Evolutionary conservation across 2,113 vertebrate genomes (phyloP).

Genomic region (Nymphicus hollandicus): DNA sequence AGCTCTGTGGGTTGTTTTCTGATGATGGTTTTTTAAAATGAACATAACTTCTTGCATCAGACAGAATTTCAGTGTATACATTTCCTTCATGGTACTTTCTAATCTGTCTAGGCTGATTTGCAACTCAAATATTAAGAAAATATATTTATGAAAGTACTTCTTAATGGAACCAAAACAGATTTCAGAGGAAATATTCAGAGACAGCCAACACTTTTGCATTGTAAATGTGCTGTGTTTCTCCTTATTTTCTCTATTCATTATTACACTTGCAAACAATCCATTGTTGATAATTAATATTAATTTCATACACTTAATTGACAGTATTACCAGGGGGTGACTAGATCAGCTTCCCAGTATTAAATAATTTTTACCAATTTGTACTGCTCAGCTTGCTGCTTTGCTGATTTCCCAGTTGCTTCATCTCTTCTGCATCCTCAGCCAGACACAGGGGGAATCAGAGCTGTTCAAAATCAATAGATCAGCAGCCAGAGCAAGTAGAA

Average conservation of each 20-base stretch:
- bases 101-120: not conserved
- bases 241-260: constrained; percentile 18
- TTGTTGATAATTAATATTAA: constrained; percentile 66
- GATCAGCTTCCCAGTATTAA: constrained; percentile 47
- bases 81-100: not conserved
- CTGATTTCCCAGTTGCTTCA: constrained; percentile 62
- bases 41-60: not conserved
- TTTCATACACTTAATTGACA: constrained; percentile 54
- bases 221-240: not conserved
- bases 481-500: not conserved
- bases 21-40: not conserved
- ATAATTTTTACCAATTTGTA: constrained; percentile 59
- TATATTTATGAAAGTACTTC: not conserved
- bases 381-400: constrained; percentile 50
- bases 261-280: not conserved
- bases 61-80: not conserved
- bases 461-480: not conserved
- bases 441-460: not conserved
- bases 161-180: not conserved
- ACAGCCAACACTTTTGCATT: not conserved
- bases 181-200: constrained; percentile 26
- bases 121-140: constrained; percentile 22
- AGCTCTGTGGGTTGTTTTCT: not conserved
- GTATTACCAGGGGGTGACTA: constrained; percentile 27
- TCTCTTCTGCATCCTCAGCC: constrained; percentile 7